phyloP scores from a whole-genome alignment of 2,888 invertebrate species.

The Deilephila porcellus region DNA sequence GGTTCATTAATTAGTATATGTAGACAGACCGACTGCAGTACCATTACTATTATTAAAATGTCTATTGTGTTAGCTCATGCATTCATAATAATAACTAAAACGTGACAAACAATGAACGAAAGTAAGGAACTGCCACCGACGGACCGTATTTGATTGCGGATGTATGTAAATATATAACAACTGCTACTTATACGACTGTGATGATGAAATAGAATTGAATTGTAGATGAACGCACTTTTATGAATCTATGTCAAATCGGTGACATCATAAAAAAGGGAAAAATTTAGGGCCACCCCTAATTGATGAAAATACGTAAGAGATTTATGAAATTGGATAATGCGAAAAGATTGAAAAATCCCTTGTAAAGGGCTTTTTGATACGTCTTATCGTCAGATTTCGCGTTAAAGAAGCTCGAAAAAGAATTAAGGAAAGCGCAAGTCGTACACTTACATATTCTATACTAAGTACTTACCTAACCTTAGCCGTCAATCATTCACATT shows the following conservation, averaged over 20 bases:
- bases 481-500: too few species aligned
- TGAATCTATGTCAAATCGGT: not conserved
- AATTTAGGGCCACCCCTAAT: too few species aligned
- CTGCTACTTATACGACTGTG: not conserved
- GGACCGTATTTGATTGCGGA: slow-evolving; percentile 29
- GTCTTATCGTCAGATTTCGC: too few species aligned
- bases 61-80: slow-evolving; percentile 29
- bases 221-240: not conserved
- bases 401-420: too few species aligned
- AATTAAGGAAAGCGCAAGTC: too few species aligned
- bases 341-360: too few species aligned
- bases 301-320: too few species aligned
- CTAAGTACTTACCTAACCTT: too few species aligned
- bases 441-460: too few species aligned
- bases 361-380: too few species aligned
- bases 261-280: too few species aligned
- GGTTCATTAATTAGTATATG: slow-evolving; percentile 18
- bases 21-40: slow-evolving; percentile 11
- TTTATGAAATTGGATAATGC: too few species aligned
- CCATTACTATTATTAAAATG: slow-evolving; percentile 28
- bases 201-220: not conserved
- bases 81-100: slow-evolving; percentile 24
- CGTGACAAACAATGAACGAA: slow-evolving; percentile 32
- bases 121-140: slow-evolving; percentile 30
- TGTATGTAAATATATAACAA: slow-evolving; percentile 28